Percentiles rank a stretch among this genome's conserved stretches.
Evolutionary conservation across 2,113 vertebrate species (phyloP).

Genomic region (Pogonocichla stellata): DNA sequence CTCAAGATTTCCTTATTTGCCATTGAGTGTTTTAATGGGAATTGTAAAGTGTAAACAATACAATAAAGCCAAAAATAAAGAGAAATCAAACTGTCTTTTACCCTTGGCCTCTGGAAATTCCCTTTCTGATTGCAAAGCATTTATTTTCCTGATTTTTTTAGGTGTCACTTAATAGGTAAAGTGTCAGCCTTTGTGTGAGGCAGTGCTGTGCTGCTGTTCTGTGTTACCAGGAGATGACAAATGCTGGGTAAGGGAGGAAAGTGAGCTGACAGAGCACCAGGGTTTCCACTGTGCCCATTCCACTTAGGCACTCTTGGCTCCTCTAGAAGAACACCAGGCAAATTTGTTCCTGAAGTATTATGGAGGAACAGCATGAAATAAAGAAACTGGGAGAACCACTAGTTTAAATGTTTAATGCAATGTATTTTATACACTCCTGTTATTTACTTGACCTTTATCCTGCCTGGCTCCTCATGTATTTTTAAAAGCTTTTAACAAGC

Average conservation of each 20-base stretch:
- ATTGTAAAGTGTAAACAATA: background rate
- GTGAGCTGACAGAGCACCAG: background rate
- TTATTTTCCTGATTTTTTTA: background rate
- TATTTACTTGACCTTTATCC: slow-evolving; percentile 49
- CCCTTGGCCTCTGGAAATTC: background rate
- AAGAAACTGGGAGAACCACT: background rate
- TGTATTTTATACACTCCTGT: background rate
- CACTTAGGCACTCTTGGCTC: background rate
- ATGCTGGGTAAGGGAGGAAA: background rate
- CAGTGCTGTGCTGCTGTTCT: background rate
- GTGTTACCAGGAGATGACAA: background rate
- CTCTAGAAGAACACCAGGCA: background rate
- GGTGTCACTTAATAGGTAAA: background rate
- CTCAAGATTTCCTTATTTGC: background rate
- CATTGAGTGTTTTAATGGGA: background rate
- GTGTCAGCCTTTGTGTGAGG: background rate
- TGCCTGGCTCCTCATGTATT: slow-evolving; percentile 8
- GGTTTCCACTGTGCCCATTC: background rate
- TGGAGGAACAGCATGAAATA: background rate
- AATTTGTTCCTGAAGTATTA: background rate
- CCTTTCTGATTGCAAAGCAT: background rate
- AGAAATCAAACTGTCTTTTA: background rate
- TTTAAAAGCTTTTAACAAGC: slow-evolving; percentile 52
- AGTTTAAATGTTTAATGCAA: slow-evolving; percentile 33
- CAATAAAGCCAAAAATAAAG: background rate